phyloP scores from a whole-genome alignment of 2,888 invertebrate genomes.

The Drosophila subsilvestris region DNA sequence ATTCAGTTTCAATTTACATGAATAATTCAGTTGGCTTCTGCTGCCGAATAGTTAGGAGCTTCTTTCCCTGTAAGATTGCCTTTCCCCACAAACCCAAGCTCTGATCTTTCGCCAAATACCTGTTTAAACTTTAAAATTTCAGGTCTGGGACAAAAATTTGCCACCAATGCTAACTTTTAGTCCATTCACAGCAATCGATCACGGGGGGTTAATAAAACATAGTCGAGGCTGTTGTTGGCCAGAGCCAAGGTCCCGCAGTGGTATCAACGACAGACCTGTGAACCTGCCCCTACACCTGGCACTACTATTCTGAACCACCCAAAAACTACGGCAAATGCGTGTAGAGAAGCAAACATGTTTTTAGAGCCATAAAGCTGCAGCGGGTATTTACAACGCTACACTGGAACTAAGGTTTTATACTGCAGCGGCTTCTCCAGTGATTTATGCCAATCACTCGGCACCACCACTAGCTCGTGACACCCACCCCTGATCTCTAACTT shows the following conservation, averaged over 20 bases:
- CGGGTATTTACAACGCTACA: conserved; percentile 49
- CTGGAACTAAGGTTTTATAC: conserved; percentile 62
- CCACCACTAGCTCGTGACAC: too few species aligned
- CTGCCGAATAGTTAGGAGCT: too few species aligned
- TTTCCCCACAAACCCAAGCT: too few species aligned
- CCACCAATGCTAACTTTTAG: conserved; percentile 38
- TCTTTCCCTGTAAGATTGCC: too few species aligned
- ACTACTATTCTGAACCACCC: conserved; percentile 8
- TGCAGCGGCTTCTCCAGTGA: conserved; percentile 47
- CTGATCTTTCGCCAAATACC: background rate
- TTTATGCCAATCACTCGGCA: conserved; percentile 52
- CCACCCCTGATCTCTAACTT: background rate
- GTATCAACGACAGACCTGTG: too few species aligned
- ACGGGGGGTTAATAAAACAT: conserved; percentile 63
- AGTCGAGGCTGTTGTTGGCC: conserved; percentile 7
- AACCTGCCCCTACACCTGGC: background rate
- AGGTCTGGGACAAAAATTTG: background rate
- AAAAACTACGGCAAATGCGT: conserved; percentile 50
- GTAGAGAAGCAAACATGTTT: conserved; percentile 43
- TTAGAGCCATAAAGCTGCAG: conserved; percentile 59
- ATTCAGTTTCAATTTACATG: too few species aligned
- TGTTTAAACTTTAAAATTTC: conserved; percentile 26
- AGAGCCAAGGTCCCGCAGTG: too few species aligned
- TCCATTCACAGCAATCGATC: conserved; percentile 56
- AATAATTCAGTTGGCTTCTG: too few species aligned